phyloP scores from a whole-genome alignment of 1,140 invertebrate species.

The Diploscapter pachys region DNA sequence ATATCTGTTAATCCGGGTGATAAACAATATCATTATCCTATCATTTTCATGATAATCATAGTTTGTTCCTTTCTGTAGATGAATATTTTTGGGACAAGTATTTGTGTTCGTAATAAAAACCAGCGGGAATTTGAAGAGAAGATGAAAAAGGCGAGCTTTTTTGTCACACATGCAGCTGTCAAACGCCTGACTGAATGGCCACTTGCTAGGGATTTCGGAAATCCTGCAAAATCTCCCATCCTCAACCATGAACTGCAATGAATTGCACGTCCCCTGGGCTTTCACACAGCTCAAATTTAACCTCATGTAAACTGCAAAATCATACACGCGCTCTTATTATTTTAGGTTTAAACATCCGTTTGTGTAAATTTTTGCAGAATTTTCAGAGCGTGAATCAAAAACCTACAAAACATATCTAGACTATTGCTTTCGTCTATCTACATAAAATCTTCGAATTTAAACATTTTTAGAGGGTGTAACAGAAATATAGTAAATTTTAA shows the following conservation, averaged over 20 bases:
- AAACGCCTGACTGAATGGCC: slow-evolving; percentile 8
- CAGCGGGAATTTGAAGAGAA: no score
- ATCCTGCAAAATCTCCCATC: neutral
- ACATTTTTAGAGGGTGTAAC: neutral
- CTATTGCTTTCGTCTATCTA: neutral
- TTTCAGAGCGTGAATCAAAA: neutral
- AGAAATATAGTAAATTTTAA: neutral
- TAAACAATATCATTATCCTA: no score
- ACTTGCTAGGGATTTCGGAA: neutral
- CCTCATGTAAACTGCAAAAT: no score
- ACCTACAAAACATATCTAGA: neutral
- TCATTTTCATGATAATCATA: no score
- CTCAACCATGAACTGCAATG: neutral
- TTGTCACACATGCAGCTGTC: neutral
- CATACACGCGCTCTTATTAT: neutral
- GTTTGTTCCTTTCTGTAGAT: no score
- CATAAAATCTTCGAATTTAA: neutral
- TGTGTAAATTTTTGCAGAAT: neutral
- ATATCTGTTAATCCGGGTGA: no score
- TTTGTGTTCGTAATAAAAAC: no score
- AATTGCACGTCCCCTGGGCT: neutral
- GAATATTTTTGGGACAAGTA: no score
- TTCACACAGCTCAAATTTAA: neutral
- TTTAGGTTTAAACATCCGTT: neutral
- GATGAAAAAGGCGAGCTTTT: no score